These are phyloP conservation scores for Cephalopachus bancanus DNA, from an alignment of 2,797 vertebrate species.

Conservation along the genomic window DNA sequence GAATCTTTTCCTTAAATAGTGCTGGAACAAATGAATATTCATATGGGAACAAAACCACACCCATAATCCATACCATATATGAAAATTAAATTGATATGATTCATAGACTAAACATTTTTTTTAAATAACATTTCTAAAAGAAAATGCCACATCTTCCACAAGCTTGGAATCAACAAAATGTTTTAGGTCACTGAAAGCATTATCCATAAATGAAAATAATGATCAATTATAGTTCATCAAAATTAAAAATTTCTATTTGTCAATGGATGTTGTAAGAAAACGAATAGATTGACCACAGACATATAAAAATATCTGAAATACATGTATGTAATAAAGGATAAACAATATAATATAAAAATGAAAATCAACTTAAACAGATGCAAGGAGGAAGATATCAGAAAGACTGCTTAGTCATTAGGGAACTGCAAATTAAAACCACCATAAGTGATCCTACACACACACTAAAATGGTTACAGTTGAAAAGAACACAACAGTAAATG, in stretches of 20 bases:
- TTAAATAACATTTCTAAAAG: neutral
- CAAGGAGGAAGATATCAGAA: neutral
- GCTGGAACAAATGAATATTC: neutral
- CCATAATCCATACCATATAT: neutral
- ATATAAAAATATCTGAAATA: slow-evolving; percentile 23
- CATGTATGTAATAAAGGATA: neutral
- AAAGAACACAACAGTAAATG: neutral
- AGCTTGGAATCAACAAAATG: neutral
- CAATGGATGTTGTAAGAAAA: neutral
- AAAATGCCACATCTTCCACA: neutral
- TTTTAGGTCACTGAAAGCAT: slow-evolving; percentile 5
- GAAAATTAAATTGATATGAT: neutral
- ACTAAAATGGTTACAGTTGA: neutral
- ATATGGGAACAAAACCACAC: neutral
- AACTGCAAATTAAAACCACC: neutral
- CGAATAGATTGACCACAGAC: neutral
- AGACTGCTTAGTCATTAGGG: neutral
- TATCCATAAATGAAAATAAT: slow-evolving; percentile 32
- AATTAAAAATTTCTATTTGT: slow-evolving; percentile 1
- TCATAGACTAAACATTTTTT: neutral
- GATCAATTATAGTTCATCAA: neutral
- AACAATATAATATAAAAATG: neutral
- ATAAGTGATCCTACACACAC: neutral
- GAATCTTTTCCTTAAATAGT: neutral
- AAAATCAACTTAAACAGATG: neutral